A percentile compares a stretch with the other conserved stretches of the same genome.
phyloP scores from a whole-genome alignment of 2,113 vertebrate species.

The Rhynchomys soricoides region DNA sequence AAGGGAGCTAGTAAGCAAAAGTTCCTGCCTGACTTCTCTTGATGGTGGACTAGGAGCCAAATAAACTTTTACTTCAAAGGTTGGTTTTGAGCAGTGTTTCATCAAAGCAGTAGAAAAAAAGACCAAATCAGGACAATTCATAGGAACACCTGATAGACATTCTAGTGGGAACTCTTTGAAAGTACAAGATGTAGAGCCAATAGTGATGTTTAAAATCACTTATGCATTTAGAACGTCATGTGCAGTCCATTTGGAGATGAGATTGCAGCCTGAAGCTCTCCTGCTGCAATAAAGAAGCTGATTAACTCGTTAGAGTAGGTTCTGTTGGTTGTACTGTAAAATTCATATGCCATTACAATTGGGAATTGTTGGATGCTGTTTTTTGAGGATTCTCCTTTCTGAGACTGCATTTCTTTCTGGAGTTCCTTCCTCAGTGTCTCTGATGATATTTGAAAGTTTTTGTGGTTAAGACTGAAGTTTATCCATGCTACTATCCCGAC shows the following conservation, averaged over 20 bases:
- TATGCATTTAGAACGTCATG: neutral
- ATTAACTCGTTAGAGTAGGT: rapidly evolving
- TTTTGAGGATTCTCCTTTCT: neutral
- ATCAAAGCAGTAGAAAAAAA: neutral
- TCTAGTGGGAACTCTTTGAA: neutral
- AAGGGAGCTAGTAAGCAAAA: neutral
- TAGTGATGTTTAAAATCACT: neutral
- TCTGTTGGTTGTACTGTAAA: neutral
- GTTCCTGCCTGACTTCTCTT: neutral
- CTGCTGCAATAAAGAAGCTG: neutral
- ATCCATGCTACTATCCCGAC: neutral
- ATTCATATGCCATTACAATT: rapidly evolving
- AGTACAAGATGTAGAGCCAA: neutral
- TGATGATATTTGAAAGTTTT: slow-evolving; percentile 8
- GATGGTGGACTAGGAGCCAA: neutral
- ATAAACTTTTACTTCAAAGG: neutral
- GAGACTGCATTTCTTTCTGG: neutral
- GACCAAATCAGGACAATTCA: neutral
- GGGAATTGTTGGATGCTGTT: neutral
- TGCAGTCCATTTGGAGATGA: neutral
- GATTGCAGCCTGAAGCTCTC: too few relatives aligned
- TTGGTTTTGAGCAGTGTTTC: neutral
- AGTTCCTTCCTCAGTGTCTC: neutral
- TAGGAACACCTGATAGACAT: neutral
- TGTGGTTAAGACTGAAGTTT: slow-evolving; percentile 27